phyloP scores from a whole-genome alignment of 2,888 invertebrate species.

The Eilema caniola region DNA sequence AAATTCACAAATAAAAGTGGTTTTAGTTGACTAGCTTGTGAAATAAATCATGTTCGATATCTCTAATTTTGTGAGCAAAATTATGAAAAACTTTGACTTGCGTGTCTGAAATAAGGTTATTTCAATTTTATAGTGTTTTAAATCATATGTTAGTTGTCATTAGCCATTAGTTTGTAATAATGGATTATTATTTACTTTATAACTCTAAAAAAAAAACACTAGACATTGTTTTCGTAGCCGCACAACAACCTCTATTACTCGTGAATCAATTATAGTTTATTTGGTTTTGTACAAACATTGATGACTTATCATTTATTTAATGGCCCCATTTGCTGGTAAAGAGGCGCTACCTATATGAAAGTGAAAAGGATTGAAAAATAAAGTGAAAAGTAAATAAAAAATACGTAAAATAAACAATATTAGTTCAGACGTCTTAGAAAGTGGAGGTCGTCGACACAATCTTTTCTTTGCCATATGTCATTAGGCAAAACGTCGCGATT shows the following conservation, averaged over 20 bases:
- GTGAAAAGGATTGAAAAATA: constrained; percentile 45
- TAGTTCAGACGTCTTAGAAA: constrained; percentile 69
- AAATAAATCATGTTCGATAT: background rate
- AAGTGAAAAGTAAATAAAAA: constrained; percentile 53
- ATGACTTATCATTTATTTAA: constrained; percentile 30
- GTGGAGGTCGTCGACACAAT: constrained; percentile 67
- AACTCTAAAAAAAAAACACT: background rate
- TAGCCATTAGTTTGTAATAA: too few relatives aligned
- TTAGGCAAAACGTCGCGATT: constrained; percentile 61
- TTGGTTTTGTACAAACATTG: constrained; percentile 26
- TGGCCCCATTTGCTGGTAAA: constrained; percentile 25
- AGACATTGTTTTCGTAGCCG: background rate
- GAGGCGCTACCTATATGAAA: constrained; percentile 37
- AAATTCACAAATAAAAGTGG: background rate
- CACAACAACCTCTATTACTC: constrained; percentile 3
- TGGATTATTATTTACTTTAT: too few relatives aligned
- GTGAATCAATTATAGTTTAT: constrained; percentile 1
- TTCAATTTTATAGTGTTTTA: background rate
- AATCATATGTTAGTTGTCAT: too few relatives aligned
- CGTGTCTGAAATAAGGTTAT: background rate
- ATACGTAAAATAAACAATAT: constrained; percentile 54
- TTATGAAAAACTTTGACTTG: background rate
- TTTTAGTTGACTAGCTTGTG: background rate
- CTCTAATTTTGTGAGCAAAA: background rate
- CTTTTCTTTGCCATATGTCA: constrained; percentile 67